Conservation (phyloP, 2,888 invertebrate genomes). For the Schizotus pectinicornis region DNA sequence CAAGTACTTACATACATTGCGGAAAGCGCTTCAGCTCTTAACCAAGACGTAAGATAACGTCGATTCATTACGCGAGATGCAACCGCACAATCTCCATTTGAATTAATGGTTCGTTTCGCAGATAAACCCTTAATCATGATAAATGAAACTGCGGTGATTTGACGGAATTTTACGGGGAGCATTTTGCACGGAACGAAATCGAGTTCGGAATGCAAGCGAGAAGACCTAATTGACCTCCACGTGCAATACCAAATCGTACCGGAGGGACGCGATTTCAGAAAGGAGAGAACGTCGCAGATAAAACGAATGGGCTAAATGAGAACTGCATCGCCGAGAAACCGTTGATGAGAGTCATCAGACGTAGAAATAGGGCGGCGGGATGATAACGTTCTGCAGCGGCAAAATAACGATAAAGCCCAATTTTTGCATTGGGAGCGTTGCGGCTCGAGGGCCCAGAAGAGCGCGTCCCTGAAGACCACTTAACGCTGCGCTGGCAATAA, state of each 20-base stretch:
- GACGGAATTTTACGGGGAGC: conserved; percentile 36
- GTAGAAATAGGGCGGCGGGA: no score
- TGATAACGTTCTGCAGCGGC: no score
- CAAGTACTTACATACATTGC: conserved; percentile 31
- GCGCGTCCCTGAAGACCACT: no score
- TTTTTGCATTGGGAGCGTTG: no score
- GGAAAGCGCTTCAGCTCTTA: conserved; percentile 22
- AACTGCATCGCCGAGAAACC: no score
- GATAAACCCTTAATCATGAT: conserved; percentile 48
- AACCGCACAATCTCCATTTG: conserved; percentile 32
- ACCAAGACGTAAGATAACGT: conserved; percentile 33
- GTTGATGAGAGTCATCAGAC: no score
- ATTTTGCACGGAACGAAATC: conserved; percentile 8
- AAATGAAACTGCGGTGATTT: conserved; percentile 45
- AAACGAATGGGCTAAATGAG: no score
- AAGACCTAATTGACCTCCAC: conserved; percentile 9
- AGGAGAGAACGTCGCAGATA: no score
- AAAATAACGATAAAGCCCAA: no score
- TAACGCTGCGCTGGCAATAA: no score
- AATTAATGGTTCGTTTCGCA: conserved; percentile 44
- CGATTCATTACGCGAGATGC: conserved; percentile 34
- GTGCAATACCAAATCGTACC: neutral
- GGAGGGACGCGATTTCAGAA: no score
- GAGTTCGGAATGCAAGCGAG: conserved; percentile 3
- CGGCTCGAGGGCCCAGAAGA: no score